Evolutionary conservation across 2,888 invertebrate genomes (phyloP), one percentile per base, ranked within the genome.

Genomic region (Dyspetes luteomarginatus): DNA sequence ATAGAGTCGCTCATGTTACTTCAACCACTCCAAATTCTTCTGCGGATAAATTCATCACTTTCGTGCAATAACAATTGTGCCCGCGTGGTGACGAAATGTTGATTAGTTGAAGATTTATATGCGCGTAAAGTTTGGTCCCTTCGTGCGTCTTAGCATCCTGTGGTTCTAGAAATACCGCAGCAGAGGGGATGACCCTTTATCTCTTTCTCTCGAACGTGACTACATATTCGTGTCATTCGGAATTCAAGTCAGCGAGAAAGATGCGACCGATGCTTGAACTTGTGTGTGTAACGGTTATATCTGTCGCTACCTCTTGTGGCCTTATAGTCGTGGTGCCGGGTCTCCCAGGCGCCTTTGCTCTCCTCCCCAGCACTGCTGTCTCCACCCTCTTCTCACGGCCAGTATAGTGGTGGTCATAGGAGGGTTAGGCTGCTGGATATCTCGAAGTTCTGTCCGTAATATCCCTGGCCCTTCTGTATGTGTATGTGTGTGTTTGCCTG

Each of bases 361-460:
- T 74, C 76, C 82, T 77, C 56, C 30, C 68, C 52, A 52, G 74
- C 78, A 56, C 74, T 30, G n/a, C 75, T 81, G 81, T 82, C 81
- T 80, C 83, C 85, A 88, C 85, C 85, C 84, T 80, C 74, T 77
- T 74, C 81, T 71, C 74, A 85, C 85, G 84, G 86, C 84, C 36
- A 67, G 82, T 80, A 86, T 83, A 83, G 84, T 85, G 81, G 82
- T 52, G 76, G 55, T 22, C 36, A 24, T 67, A 58, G 12, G 56
- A 58, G 79, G 56, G 43, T 62, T 56, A 26, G 78, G 75, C 73
- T 83, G 89, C 85, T 88, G 90, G 89, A 91, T 91, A 91, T 91
- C 91, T 90, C 89, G 88, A 87, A 89, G 90, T 91, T 89, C 90
- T 90, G 89, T 90, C 88, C 90, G 90, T 91, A 91, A 91, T 91